Percentiles rank a stretch among this genome's conserved stretches.
phyloP scores from a whole-genome alignment of 2,113 vertebrate species.

The Coregonus clupeaformis region DNA sequence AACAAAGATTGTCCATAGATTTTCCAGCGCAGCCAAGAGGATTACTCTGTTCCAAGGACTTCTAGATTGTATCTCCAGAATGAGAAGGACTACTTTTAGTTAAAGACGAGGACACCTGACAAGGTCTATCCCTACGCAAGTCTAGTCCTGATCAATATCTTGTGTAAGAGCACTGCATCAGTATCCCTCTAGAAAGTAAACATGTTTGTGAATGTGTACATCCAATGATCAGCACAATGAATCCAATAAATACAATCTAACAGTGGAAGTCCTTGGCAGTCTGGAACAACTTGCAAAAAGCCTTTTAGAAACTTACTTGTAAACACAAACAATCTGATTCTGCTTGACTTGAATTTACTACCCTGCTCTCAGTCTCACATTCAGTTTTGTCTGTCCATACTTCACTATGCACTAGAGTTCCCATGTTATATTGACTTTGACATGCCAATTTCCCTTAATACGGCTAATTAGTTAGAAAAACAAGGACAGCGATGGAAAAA shows the following conservation, averaged over 20 bases:
- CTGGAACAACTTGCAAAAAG: background rate
- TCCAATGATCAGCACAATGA: background rate
- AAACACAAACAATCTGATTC: background rate
- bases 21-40: background rate
- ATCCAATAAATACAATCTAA: background rate
- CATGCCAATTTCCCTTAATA: constrained; percentile 23
- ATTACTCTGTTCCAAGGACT: background rate
- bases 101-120: background rate
- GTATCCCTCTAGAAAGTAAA: background rate
- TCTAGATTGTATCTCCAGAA: background rate
- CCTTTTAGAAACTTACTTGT: background rate
- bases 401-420: constrained; percentile 10
- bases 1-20: background rate
- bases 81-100: background rate
- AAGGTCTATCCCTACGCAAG: background rate
- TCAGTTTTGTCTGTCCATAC: background rate
- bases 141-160: background rate
- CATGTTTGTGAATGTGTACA: background rate
- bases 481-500: background rate
- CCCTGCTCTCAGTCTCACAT: background rate
- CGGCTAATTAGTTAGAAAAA: constrained; percentile 23
- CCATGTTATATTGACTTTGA: constrained; percentile 26
- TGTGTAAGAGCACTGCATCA: background rate
- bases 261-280: background rate
- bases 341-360: background rate